phyloP scores from a whole-genome alignment of 2,797 vertebrate genomes.

The Luscinia megarhynchos region DNA sequence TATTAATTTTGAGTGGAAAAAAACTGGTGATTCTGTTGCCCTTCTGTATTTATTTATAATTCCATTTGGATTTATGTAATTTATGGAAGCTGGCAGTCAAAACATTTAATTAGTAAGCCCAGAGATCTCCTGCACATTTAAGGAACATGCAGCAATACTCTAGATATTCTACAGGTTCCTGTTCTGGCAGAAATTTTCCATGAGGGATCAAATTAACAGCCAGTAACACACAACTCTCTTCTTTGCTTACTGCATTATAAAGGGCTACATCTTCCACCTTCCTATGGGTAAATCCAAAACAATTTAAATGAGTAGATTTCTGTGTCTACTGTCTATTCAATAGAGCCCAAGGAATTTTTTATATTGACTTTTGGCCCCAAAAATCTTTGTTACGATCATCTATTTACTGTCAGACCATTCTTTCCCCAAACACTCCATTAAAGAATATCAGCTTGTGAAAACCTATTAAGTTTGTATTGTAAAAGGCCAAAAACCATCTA shows the following conservation, averaged over 20 bases:
- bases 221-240: background rate
- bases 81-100: background rate
- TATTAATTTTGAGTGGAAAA: background rate
- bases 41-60: background rate
- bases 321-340: background rate
- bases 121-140: background rate
- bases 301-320: background rate
- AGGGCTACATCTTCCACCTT: background rate
- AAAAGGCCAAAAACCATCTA: background rate
- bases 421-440: background rate
- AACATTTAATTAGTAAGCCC: background rate
- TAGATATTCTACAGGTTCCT: background rate
- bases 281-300: background rate
- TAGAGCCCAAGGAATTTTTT: background rate
- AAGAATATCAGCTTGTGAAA: background rate
- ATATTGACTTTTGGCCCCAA: background rate
- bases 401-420: background rate
- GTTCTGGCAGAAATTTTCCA: slow-evolving; percentile 22
- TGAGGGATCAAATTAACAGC: background rate
- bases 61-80: background rate
- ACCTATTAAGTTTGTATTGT: background rate
- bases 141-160: background rate
- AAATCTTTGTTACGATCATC: background rate
- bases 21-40: background rate
- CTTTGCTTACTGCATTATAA: background rate